Conservation (phyloP, 2,113 vertebrate species). For the Spea multiplicata region DNA sequence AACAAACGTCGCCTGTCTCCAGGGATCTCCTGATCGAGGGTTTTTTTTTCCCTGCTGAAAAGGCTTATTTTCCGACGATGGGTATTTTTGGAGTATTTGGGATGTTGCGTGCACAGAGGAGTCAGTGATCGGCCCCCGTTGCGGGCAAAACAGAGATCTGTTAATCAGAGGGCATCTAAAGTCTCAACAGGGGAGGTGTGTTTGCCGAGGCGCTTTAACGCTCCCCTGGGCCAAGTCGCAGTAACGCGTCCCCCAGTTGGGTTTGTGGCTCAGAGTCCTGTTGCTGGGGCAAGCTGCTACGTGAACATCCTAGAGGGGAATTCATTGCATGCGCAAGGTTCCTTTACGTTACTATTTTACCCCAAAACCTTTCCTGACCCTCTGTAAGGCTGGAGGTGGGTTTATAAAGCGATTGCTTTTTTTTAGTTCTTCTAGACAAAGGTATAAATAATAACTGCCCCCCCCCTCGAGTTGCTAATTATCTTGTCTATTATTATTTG, state of each 20-base stretch:
- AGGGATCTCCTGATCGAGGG: constrained; percentile 24
- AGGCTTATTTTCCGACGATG: background rate
- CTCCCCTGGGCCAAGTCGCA: background rate
- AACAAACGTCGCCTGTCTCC: constrained; percentile 23
- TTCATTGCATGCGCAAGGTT: too few species aligned
- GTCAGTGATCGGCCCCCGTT: constrained; percentile 1
- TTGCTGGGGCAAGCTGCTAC: background rate
- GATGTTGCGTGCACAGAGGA: background rate
- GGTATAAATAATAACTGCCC: too few species aligned
- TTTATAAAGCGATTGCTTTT: too few species aligned
- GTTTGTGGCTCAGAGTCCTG: background rate
- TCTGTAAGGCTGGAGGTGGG: too few species aligned
- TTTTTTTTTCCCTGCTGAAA: constrained; percentile 15
- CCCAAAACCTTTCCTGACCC: too few species aligned
- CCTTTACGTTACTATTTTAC: too few species aligned
- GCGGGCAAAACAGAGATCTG: background rate
- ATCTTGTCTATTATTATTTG: too few species aligned
- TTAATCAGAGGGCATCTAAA: constrained; percentile 17
- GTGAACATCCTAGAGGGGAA: too few species aligned
- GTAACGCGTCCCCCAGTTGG: background rate
- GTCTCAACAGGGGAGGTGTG: background rate
- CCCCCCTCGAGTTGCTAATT: too few species aligned
- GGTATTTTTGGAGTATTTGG: constrained; percentile 30
- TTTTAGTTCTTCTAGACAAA: too few species aligned
- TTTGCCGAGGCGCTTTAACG: background rate